Conservation (phyloP, 1,140 invertebrate species). For the honey bee (Apis mellifera) region DNA sequence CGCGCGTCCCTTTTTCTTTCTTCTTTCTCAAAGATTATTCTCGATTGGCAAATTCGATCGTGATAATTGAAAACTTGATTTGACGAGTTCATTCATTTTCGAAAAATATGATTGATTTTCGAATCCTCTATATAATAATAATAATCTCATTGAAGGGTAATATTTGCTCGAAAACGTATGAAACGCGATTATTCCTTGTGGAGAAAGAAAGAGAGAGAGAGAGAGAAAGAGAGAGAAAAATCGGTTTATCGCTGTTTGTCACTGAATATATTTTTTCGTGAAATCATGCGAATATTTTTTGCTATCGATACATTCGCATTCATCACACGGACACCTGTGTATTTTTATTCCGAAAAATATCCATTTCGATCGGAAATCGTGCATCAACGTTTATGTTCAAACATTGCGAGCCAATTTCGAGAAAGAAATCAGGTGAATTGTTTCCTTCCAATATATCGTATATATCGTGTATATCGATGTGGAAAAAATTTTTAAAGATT, state of each 20-base stretch:
- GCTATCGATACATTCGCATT: not conserved
- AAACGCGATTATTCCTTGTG: not conserved
- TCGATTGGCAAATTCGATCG: too few species aligned
- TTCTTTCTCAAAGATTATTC: too few species aligned
- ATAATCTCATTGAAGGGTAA: not conserved
- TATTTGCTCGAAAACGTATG: not conserved
- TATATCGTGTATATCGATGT: too few species aligned
- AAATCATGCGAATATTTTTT: slow-evolving; percentile 2
- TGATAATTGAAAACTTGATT: too few species aligned
- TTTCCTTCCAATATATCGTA: not conserved
- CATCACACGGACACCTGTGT: not conserved
- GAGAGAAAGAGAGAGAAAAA: not conserved
- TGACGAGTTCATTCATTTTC: too few species aligned
- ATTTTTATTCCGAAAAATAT: not conserved
- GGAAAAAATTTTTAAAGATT: too few species aligned
- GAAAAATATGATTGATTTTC: too few species aligned
- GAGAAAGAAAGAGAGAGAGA: too few species aligned
- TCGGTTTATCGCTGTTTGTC: slow-evolving; percentile 7
- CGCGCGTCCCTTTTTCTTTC: too few species aligned
- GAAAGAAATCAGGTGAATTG: not conserved
- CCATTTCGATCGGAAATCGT: not conserved
- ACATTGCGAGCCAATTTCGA: not conserved
- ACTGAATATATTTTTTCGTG: not conserved
- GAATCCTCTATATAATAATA: too few species aligned
- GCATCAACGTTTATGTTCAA: not conserved